Conservation (phyloP, 2,888 invertebrate genomes). For the Labia minor region DNA sequence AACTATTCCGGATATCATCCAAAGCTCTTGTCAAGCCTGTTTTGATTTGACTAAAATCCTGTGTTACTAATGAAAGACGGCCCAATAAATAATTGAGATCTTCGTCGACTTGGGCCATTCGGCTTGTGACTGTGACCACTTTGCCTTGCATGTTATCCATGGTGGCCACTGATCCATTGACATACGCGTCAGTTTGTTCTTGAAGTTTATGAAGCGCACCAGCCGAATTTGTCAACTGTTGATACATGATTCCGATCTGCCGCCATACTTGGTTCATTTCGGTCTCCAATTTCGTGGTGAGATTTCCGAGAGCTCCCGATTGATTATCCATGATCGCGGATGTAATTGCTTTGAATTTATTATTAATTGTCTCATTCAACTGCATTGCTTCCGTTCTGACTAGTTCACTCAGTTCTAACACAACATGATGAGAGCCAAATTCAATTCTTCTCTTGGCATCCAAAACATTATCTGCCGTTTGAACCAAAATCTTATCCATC, state of each 20-base stretch:
- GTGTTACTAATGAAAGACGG: constrained; percentile 64
- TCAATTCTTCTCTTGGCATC: constrained; percentile 76
- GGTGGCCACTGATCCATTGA: constrained; percentile 63
- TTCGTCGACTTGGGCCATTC: constrained; percentile 66
- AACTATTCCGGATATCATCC: constrained; percentile 55
- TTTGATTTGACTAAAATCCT: constrained; percentile 75
- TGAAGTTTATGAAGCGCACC: constrained; percentile 63
- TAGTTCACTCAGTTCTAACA: constrained; percentile 60
- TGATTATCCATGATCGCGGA: constrained; percentile 59
- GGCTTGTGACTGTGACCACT: constrained; percentile 62
- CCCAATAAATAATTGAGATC: constrained; percentile 75
- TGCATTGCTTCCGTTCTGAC: constrained; percentile 53
- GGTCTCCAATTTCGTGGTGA: constrained; percentile 63
- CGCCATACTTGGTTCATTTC: constrained; percentile 81
- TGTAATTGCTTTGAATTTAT: constrained; percentile 60
- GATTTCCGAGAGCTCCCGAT: constrained; percentile 56
- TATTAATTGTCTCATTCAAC: constrained; percentile 54
- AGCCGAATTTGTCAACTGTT: constrained; percentile 66
- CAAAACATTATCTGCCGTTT: constrained; percentile 73
- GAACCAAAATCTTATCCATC: constrained; percentile 64
- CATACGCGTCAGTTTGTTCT: constrained; percentile 65
- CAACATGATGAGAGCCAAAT: constrained; percentile 71
- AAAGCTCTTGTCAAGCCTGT: constrained; percentile 60
- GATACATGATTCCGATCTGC: constrained; percentile 80
- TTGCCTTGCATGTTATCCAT: constrained; percentile 71